Percentiles rank a stretch among this genome's conserved stretches.
These are phyloP conservation scores for Kryptopterus vitreolus DNA, from an alignment of 2,797 vertebrate species.

Conservation along the genomic window DNA sequence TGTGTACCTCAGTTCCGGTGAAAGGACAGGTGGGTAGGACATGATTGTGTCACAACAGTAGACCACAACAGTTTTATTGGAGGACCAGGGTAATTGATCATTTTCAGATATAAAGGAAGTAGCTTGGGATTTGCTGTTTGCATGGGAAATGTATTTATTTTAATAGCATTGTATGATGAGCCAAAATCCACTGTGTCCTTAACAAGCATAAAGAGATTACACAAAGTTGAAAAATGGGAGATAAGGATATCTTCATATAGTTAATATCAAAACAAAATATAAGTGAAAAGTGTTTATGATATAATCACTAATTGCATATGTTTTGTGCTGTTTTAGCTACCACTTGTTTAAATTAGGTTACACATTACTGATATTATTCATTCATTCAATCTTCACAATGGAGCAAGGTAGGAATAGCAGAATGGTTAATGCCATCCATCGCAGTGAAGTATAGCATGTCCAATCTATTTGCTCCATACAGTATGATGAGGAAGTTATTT, in stretches of 20 bases:
- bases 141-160: neutral
- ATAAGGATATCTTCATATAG: neutral
- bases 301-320: neutral
- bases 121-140: neutral
- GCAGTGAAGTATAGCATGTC: conserved; percentile 16
- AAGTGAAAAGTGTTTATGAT: neutral
- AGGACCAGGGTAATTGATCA: conserved; percentile 60
- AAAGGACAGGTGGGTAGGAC: conserved; percentile 28
- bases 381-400: too few relatives aligned
- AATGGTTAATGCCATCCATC: neutral
- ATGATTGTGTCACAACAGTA: conserved; percentile 35
- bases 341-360: neutral
- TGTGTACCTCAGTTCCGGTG: conserved; percentile 20
- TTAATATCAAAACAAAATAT: too few relatives aligned
- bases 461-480: conserved; percentile 28
- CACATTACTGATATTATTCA: neutral
- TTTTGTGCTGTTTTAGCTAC: neutral
- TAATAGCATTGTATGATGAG: neutral
- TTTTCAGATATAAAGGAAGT: conserved; percentile 41
- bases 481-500: conserved; percentile 35
- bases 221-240: too few relatives aligned
- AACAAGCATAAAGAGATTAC: neutral
- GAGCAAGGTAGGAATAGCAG: too few relatives aligned
- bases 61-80: conserved; percentile 24
- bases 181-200: neutral